Base-by-base conservation (phyloP, 2,797 vertebrate species). In the Artibeus jamaicensis region DNA sequence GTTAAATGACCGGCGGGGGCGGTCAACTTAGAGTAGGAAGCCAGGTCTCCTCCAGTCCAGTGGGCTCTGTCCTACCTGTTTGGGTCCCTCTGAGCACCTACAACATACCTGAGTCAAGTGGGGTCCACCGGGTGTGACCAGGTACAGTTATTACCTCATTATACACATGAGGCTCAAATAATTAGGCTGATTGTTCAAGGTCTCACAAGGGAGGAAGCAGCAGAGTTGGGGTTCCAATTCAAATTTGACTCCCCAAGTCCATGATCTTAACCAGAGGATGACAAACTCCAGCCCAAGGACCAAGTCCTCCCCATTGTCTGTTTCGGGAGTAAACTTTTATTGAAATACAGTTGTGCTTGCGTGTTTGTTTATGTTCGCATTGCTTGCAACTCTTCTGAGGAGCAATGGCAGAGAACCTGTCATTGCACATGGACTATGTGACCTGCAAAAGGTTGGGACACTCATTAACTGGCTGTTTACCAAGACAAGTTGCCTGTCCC, bases 311-410 rank as follows among this genome's bases (percentile, higher is more conserved):
- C 29, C 6, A 34, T n/a, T 15, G 73, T 9, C 74, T 83, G 19
- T 83, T 93, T 82, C 82, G 62, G 74, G 46, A 78, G 89, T 76
- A 71, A 59, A 73, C 12, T 96, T 86, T 86, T 68, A 53, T 22
- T 26, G 68, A n/a, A 62, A 84, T 70, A 76, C 8, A 10, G 32
- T 77, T 26, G 26, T 1, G 12, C 6, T 55, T 15, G 1, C n/a
- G 55, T 21, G 2, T 55, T 84, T 65, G 62, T n/a, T n/a, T 15
- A 16, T 8, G 14, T 55, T 21, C 0, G 0, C 12, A 21, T 55
- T 24, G 22, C 62, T 55, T 22, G 6, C 34, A 88, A 32, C 42
- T 92, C 68, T 67, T 77, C 67, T 6, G 19, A 70, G 39, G 34
- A 18, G 67, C 1, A 44, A 6, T 6, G 39, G 73, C 12, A 14